A percentile compares a stretch with the other conserved stretches of the same genome.
These are phyloP conservation scores for Tragelaphus buxtoni DNA, from an alignment of 2,113 vertebrate genomes.

Conservation along the genomic window DNA sequence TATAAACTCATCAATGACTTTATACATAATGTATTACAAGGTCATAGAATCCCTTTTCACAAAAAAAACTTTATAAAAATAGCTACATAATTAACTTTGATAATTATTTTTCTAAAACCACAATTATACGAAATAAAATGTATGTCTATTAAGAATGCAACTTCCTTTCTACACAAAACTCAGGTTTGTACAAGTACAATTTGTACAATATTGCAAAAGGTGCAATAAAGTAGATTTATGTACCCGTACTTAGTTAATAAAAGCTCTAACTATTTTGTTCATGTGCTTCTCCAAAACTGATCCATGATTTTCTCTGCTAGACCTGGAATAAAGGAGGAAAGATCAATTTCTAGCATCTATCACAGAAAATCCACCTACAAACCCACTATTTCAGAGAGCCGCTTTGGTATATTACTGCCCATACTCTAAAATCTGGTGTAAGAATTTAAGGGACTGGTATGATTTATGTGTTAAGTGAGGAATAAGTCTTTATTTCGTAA, in stretches of 20 bases:
- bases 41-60: background rate
- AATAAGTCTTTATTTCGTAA: background rate
- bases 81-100: background rate
- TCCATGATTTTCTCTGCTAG: background rate
- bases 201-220: background rate
- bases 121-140: background rate
- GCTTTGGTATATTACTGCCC: background rate
- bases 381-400: background rate
- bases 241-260: background rate
- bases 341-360: background rate
- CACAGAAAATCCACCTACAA: background rate
- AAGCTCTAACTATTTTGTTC: background rate
- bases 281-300: background rate
- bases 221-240: background rate
- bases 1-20: background rate
- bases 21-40: background rate
- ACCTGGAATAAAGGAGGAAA: background rate
- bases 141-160: background rate
- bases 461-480: background rate
- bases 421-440: background rate
- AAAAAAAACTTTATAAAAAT: background rate
- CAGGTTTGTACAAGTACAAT: background rate
- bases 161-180: background rate
- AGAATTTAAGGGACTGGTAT: background rate
- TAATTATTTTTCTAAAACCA: background rate